Percentiles rank a stretch among this genome's conserved stretches.
phyloP scores from a whole-genome alignment of 2,888 invertebrate species.

The Trichogramma evanescens region DNA sequence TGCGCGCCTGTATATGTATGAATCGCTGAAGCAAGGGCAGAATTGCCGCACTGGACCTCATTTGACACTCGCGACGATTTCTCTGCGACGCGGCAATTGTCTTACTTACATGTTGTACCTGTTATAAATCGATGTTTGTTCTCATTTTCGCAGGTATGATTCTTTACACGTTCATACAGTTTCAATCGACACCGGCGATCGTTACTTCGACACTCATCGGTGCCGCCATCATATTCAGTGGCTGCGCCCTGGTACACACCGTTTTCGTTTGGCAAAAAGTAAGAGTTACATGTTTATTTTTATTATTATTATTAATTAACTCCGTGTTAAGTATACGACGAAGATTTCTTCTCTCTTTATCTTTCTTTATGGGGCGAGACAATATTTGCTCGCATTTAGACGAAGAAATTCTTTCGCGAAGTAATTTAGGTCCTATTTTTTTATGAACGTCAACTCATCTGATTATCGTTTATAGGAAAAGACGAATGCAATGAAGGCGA shows the following conservation, averaged over 20 bases:
- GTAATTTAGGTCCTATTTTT: too few species aligned
- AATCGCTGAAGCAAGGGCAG: too few species aligned
- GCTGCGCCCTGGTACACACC: slow-evolving; percentile 90
- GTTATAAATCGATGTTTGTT: background rate
- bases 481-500: slow-evolving; percentile 70
- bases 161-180: slow-evolving; percentile 85
- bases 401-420: too few species aligned
- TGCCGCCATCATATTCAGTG: slow-evolving; percentile 86
- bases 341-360: too few species aligned
- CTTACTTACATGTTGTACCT: background rate
- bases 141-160: slow-evolving; percentile 66
- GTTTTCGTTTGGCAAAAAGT: slow-evolving; percentile 87
- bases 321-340: too few species aligned
- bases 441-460: too few species aligned
- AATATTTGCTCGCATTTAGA: too few species aligned
- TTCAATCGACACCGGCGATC: slow-evolving; percentile 85
- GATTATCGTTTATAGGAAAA: slow-evolving; percentile 54
- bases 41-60: too few species aligned
- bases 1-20: too few species aligned
- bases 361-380: too few species aligned
- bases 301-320: background rate
- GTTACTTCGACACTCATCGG: slow-evolving; percentile 85
- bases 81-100: too few species aligned
- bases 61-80: too few species aligned
- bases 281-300: slow-evolving; percentile 24